These are phyloP conservation scores for Aramus guarauna DNA, from an alignment of 2,113 vertebrate species.

Conservation along the genomic window DNA sequence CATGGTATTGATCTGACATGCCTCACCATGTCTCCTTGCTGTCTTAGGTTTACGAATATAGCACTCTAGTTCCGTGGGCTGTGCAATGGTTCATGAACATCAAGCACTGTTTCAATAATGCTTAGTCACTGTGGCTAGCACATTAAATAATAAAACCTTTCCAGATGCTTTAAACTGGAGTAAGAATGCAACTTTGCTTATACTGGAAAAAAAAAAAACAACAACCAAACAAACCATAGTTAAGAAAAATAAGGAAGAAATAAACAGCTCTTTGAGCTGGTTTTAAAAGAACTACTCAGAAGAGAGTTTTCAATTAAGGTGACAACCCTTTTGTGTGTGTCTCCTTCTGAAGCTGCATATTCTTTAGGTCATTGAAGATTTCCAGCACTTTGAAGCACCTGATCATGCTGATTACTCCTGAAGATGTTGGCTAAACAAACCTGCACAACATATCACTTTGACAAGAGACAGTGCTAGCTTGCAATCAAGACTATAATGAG, in stretches of 20 bases:
- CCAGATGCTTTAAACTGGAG: neutral
- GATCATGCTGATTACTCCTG: constrained; percentile 10
- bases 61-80: neutral
- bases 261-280: neutral
- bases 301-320: neutral
- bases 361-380: neutral
- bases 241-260: neutral
- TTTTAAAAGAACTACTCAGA: neutral
- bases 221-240: too few species aligned
- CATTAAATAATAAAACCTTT: too few species aligned
- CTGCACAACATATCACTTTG: neutral
- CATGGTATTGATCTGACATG: neutral
- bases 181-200: neutral
- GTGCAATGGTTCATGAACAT: neutral
- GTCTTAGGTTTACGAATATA: neutral
- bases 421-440: constrained; percentile 39
- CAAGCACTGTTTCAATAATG: neutral
- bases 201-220: too few species aligned
- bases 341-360: neutral
- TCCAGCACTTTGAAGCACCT: neutral
- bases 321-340: neutral
- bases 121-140: neutral
- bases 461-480: constrained; percentile 21
- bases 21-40: neutral
- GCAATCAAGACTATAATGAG: constrained; percentile 40